phyloP scores from a whole-genome alignment of 2,888 invertebrate species.

The Acleris holmiana region DNA sequence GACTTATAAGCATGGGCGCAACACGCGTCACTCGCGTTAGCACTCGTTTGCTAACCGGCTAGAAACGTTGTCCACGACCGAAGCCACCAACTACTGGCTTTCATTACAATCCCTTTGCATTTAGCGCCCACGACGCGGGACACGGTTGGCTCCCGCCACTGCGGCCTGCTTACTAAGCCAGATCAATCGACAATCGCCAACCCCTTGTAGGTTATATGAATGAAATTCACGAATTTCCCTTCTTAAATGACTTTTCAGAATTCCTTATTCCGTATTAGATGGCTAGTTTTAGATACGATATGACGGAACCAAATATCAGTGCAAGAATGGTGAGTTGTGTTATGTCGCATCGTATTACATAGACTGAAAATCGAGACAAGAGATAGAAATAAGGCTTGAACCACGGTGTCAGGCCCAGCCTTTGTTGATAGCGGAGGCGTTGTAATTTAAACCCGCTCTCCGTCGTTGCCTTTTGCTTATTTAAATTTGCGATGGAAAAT shows the following conservation, averaged over 20 bases:
- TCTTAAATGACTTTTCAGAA: too few species aligned
- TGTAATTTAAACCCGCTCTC: slow-evolving; percentile 74
- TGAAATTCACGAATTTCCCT: slow-evolving; percentile 57
- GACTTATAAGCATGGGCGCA: slow-evolving; percentile 81
- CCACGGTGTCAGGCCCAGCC: slow-evolving; percentile 70
- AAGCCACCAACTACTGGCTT: slow-evolving; percentile 67
- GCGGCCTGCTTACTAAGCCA: slow-evolving; percentile 67
- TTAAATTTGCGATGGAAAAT: slow-evolving; percentile 79
- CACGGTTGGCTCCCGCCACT: slow-evolving; percentile 62
- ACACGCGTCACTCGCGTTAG: slow-evolving; percentile 69
- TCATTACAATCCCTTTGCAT: slow-evolving; percentile 62
- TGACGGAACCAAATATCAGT: slow-evolving; percentile 46
- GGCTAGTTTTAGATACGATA: slow-evolving; percentile 62
- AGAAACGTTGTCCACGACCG: slow-evolving; percentile 61
- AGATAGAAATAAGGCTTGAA: slow-evolving; percentile 80
- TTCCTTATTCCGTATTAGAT: too few species aligned
- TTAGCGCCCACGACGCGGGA: slow-evolving; percentile 55
- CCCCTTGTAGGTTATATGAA: slow-evolving; percentile 74
- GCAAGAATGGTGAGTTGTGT: slow-evolving; percentile 69
- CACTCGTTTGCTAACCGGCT: slow-evolving; percentile 59
- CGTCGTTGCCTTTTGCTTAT: slow-evolving; percentile 78
- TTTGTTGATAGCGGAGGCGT: slow-evolving; percentile 81
- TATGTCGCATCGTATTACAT: slow-evolving; percentile 68
- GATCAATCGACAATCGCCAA: slow-evolving; percentile 69
- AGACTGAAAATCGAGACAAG: slow-evolving; percentile 72